Evolutionary conservation across 1,140 invertebrate genomes (phyloP), one percentile per base, ranked within the genome.

Genomic region (Penaeus japonicus): DNA sequence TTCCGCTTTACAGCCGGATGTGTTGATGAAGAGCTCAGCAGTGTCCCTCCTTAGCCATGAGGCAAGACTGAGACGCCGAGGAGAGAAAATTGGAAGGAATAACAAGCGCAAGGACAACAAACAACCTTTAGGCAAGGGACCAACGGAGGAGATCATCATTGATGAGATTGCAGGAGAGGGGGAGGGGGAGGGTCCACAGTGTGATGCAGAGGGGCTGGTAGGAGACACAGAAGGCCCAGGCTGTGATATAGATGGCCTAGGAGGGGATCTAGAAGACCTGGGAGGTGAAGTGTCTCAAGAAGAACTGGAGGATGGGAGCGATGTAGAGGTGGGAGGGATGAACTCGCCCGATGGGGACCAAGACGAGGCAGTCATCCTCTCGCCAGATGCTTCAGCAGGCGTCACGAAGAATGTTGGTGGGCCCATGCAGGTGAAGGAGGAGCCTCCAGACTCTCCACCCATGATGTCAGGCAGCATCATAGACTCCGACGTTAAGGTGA

Each of bases 11-110:
- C 87, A 88, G 87, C 87, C 79, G 47, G 87, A 88, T 5, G 54
- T 88, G 24, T 17, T 88, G 47, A 39, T 88, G 80, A 88, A 88
- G 80, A 88, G 87, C 55, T 88, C 87, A 12, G 81, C 27, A 32
- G 70, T 88, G 47, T 88, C 87, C 1, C 70, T 88, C 32, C 81
- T 73, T 18, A 88, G 87, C 54, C 87, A 88, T 24, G 87, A 88
- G 54, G 87, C 87, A 59, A 82, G 87, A 78, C 80, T 88, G 4
- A 88, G 87, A 55, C 62, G 87, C 4, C 70, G 80, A 12, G 86
- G 78, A 27, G 86, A 83, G 86, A 77, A 87, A n/a, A 24, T 87
- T 1, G 79, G 57, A 22, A 62, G 80, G 27, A 53, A 35, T 12
- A 57, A 57, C 65, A 75, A 75, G 20, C 47, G 65, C 57, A 84